Conservation (phyloP, 2,113 vertebrate genomes). For the Phalacrocorax pelagicus region DNA sequence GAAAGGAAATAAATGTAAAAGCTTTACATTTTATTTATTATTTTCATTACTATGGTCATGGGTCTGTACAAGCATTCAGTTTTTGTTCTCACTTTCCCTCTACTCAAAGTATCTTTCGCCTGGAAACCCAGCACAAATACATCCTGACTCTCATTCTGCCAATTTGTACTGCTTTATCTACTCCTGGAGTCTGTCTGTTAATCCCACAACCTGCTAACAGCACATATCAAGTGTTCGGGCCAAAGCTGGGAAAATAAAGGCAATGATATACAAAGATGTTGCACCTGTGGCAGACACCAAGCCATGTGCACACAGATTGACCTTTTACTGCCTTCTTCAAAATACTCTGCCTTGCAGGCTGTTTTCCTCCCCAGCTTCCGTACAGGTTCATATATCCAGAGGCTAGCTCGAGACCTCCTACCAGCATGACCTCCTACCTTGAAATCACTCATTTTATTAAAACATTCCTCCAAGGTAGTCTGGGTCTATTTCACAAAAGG, state of each 20-base stretch:
- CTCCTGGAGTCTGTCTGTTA: neutral
- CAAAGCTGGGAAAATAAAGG: neutral
- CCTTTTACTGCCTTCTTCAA: conserved; percentile 20
- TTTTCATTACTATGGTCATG: neutral
- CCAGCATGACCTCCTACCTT: conserved; percentile 52
- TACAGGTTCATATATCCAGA: neutral
- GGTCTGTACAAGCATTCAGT: neutral
- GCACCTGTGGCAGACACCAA: neutral
- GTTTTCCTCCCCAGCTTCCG: neutral
- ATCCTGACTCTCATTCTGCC: neutral
- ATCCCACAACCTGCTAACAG: neutral
- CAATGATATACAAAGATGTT: neutral
- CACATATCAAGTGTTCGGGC: neutral
- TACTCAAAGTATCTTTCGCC: neutral
- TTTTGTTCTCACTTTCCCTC: neutral
- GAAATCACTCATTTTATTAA: conserved; percentile 31
- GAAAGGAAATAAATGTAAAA: neutral
- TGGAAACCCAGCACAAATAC: neutral
- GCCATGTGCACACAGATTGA: neutral
- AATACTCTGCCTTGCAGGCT: neutral
- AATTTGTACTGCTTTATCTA: neutral
- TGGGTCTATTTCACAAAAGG: neutral
- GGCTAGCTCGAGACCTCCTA: conserved; percentile 21
- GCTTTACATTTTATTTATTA: neutral
- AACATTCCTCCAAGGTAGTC: neutral